Evolutionary conservation across 2,797 vertebrate genomes (phyloP), one percentile per base, ranked within the genome.

Genomic region (Lophius americanus): DNA sequence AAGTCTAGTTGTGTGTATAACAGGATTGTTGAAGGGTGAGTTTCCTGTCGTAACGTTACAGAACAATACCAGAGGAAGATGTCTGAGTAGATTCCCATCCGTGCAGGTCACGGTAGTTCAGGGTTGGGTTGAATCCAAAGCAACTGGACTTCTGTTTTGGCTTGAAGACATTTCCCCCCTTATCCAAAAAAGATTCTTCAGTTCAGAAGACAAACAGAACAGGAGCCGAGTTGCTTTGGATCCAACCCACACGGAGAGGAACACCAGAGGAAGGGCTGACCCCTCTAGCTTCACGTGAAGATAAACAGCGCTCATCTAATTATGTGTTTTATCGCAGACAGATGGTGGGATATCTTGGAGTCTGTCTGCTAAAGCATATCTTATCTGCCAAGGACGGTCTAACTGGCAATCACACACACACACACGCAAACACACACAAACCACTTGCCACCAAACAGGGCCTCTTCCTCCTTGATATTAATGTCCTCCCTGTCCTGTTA

Each of bases 401-500:
- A 62, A 47, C 53, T 38, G n/a, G 3, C 43, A 36, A 32, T 12
- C 52, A 42, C 4, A 42, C 8, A 42, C 42, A 43, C 7, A 6
- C 42, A 11, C 42, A 11, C 9, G 12, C 37, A 43, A 8, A 49
- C 7, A 14, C 53, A 41, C 4, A 43, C 4, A 53, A 5, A 11
- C 49, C 3, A 23, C 51, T 54, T 33, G 5, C 52, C 44, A 64
- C 33, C 3, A 42, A 41, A 37, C 11, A 13, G 36, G 10, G 13
- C 46, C 51, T 54, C 47, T 78, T 64, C 39, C 58, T 1, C 1
- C 48, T 62, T 39, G 10, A 39, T 46, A 55, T 68, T 75, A 82
- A 83, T 73, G 71, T 66, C 66, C 51, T 74, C 35, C 38, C 35
- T 5, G 5, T 6, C 33, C 9, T 10, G 7, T 4, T 36, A 51